Conservation (phyloP, 2,888 invertebrate genomes). For the Drosophila sordidula region DNA sequence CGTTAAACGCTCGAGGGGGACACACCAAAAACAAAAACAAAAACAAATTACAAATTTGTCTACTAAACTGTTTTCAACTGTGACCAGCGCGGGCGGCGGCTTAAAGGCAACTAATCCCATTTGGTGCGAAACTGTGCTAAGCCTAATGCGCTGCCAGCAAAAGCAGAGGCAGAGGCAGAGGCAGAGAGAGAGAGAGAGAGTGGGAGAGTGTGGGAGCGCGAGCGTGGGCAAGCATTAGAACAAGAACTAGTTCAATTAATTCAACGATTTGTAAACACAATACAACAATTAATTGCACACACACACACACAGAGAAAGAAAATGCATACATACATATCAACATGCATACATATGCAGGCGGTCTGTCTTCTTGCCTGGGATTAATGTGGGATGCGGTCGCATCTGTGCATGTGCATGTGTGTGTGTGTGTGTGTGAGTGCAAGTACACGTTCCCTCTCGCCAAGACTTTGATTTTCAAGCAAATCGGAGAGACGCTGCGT, state of each 20-base stretch:
- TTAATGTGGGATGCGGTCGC: constrained; percentile 31
- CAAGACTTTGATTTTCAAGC: constrained; percentile 45
- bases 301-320: not conserved
- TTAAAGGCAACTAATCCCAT: constrained; percentile 15
- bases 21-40: not conserved
- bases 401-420: constrained; percentile 19
- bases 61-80: constrained; percentile 26
- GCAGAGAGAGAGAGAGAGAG: no score
- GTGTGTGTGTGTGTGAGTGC: constrained; percentile 10
- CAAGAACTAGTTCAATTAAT: constrained; percentile 50
- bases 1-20: constrained; percentile 24
- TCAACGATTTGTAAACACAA: constrained; percentile 75
- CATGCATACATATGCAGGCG: not conserved
- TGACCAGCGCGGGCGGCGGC: not conserved
- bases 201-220: constrained; percentile 1
- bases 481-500: constrained; percentile 44
- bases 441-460: constrained; percentile 20
- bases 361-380: constrained; percentile 27
- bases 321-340: constrained; percentile 8
- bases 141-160: constrained; percentile 15
- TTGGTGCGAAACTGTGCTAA: constrained; percentile 44
- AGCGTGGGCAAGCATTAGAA: not conserved
- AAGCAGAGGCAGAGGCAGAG: no score
- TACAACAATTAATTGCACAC: constrained; percentile 58
- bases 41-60: constrained; percentile 25